Evolutionary conservation across 2,113 vertebrate species (phyloP).

Genomic region (Gobiocypris rarus): DNA sequence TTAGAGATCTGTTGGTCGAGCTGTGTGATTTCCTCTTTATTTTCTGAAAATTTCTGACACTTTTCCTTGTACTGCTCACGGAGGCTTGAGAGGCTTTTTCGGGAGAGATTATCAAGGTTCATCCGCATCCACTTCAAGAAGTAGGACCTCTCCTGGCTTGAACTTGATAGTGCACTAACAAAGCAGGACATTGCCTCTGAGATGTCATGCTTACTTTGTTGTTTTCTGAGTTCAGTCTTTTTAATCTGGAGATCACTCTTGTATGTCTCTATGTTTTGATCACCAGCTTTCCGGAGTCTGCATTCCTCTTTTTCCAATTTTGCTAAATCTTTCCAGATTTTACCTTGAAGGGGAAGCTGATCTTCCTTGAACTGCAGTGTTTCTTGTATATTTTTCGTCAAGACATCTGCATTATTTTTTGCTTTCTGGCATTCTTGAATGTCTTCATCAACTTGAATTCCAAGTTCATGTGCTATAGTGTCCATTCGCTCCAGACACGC

Average conservation of each 20-base stretch:
- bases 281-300: slow-evolving; percentile 58
- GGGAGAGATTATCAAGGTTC: slow-evolving; percentile 65
- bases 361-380: slow-evolving; percentile 63
- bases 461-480: slow-evolving; percentile 56
- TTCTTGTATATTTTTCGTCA: slow-evolving; percentile 57
- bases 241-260: slow-evolving; percentile 57
- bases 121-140: slow-evolving; percentile 74
- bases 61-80: slow-evolving; percentile 62
- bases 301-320: slow-evolving; percentile 69
- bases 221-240: slow-evolving; percentile 47
- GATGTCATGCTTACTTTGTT: slow-evolving; percentile 52
- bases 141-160: slow-evolving; percentile 59
- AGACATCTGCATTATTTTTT: slow-evolving; percentile 59
- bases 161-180: slow-evolving; percentile 49
- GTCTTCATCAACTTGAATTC: slow-evolving; percentile 70
- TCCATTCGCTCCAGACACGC: slow-evolving; percentile 60
- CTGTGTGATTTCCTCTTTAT: slow-evolving; percentile 60
- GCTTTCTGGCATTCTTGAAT: slow-evolving; percentile 56
- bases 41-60: slow-evolving; percentile 46
- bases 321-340: slow-evolving; percentile 68
- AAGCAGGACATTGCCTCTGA: slow-evolving; percentile 66
- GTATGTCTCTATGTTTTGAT: slow-evolving; percentile 62
- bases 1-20: slow-evolving; percentile 69
- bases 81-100: slow-evolving; percentile 51
- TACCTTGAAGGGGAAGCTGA: slow-evolving; percentile 64